Conservation (phyloP, 92 coral and sea anemone genomes). For the Epizoanthus fatuus region DNA sequence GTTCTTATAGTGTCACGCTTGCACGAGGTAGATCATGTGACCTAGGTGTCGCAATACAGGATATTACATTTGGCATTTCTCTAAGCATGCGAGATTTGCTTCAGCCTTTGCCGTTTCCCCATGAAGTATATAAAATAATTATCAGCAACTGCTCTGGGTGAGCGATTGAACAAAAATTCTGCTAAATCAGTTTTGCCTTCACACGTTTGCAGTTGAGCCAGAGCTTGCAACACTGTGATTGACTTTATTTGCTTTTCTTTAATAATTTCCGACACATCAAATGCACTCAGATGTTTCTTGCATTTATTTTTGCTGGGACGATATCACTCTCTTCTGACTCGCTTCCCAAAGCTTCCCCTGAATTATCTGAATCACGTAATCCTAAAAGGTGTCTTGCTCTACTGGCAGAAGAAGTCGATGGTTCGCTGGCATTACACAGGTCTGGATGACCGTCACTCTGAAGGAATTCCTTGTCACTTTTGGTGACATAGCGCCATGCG, state of each 20-base stretch:
- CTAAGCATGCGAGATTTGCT: constrained; percentile 29
- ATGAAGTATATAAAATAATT: constrained; percentile 1
- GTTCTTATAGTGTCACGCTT: not conserved
- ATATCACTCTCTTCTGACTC: too few relatives aligned
- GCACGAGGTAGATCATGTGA: too few relatives aligned
- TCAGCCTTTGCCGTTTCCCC: constrained; percentile 46
- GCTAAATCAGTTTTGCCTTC: constrained; percentile 58
- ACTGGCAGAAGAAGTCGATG: constrained; percentile 5
- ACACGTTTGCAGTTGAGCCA: constrained; percentile 49
- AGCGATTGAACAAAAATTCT: constrained; percentile 46
- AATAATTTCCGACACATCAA: constrained; percentile 42
- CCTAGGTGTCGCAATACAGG: too few relatives aligned
- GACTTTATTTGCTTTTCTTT: constrained; percentile 8
- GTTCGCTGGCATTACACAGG: constrained; percentile 42
- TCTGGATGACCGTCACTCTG: constrained; percentile 73
- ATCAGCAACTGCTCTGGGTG: constrained; percentile 43
- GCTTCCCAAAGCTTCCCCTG: not conserved
- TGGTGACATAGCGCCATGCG: constrained; percentile 65
- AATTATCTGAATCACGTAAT: not conserved
- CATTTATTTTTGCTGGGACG: not conserved
- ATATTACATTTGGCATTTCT: constrained; percentile 4
- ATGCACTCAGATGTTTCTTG: constrained; percentile 32
- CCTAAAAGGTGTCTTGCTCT: not conserved
- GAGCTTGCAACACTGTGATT: constrained; percentile 21
- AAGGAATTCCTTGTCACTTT: constrained; percentile 35